A percentile compares a stretch with the other conserved stretches of the same genome.
These are phyloP conservation scores for Ariopsis seemanni DNA, from an alignment of 2,113 vertebrate species.

Conservation along the genomic window DNA sequence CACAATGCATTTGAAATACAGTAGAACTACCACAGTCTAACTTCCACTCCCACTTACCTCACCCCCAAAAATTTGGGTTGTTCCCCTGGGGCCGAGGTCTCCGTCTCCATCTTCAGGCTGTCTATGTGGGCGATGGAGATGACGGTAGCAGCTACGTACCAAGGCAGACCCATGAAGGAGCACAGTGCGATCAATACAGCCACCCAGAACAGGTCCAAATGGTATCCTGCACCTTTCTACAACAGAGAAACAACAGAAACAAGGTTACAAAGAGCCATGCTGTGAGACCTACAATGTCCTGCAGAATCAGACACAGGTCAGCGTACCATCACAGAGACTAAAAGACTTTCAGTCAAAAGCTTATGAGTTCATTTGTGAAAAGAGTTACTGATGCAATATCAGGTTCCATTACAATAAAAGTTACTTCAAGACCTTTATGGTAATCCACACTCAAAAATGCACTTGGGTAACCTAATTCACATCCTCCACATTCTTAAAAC, in stretches of 20 bases:
- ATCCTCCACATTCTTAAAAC: not conserved
- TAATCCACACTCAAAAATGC: not conserved
- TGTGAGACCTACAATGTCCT: not conserved
- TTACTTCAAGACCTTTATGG: not conserved
- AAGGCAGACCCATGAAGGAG: slow-evolving; percentile 96
- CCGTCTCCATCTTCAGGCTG: slow-evolving; percentile 98
- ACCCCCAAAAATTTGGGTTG: slow-evolving; percentile 97
- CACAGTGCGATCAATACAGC: slow-evolving; percentile 87
- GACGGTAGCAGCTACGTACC: slow-evolving; percentile 97
- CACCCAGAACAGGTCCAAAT: slow-evolving; percentile 96
- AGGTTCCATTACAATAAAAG: slow-evolving; percentile 9
- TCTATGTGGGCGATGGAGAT: slow-evolving; percentile 99
- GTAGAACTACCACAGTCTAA: not conserved
- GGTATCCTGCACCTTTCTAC: slow-evolving; percentile 98
- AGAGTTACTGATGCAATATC: not conserved
- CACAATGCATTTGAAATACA: not conserved
- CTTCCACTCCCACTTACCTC: slow-evolving; percentile 72
- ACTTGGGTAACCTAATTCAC: not conserved
- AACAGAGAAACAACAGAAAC: slow-evolving; percentile 32
- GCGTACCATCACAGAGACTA: not conserved
- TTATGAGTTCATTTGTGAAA: not conserved
- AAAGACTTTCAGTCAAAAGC: not conserved
- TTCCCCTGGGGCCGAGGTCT: slow-evolving; percentile 95
- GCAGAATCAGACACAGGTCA: not conserved
- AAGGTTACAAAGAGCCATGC: not conserved